Percentiles rank a stretch among this genome's conserved stretches.
Conservation (phyloP, 2,797 vertebrate species). For the Acipenser transmontanus region DNA sequence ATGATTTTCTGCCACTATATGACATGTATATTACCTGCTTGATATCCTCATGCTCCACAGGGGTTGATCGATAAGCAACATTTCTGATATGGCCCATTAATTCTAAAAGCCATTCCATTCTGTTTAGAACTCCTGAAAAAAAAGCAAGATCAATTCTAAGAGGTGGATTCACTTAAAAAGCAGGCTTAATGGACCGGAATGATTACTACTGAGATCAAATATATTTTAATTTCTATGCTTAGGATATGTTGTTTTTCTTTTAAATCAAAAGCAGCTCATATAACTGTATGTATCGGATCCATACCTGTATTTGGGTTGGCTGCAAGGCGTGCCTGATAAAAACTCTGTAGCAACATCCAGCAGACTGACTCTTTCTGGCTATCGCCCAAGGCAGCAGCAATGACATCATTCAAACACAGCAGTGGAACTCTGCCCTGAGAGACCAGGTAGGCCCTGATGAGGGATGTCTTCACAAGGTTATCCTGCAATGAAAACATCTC, state of each 20-base stretch:
- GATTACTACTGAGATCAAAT: no score
- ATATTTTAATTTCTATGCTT: no score
- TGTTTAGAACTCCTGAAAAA: slow-evolving; percentile 69
- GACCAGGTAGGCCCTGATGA: slow-evolving; percentile 67
- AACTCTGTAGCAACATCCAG: slow-evolving; percentile 77
- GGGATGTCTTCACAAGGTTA: slow-evolving; percentile 73
- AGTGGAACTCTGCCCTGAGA: slow-evolving; percentile 81
- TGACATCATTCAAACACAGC: slow-evolving; percentile 64
- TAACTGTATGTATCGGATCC: background rate
- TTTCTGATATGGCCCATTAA: slow-evolving; percentile 86
- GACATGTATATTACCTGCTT: slow-evolving; percentile 55
- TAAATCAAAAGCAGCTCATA: background rate
- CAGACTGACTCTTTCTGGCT: slow-evolving; percentile 48
- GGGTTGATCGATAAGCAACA: slow-evolving; percentile 55
- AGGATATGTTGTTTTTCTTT: no score
- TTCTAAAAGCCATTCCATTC: slow-evolving; percentile 88
- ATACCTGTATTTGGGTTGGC: slow-evolving; percentile 75
- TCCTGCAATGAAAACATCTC: slow-evolving; percentile 49
- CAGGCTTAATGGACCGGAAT: no score
- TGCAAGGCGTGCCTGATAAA: slow-evolving; percentile 78
- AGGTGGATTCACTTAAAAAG: background rate
- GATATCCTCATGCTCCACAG: slow-evolving; percentile 42
- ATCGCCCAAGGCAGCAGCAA: slow-evolving; percentile 52
- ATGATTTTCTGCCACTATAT: background rate
- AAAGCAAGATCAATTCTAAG: slow-evolving; percentile 10